Conservation (phyloP, 2,113 vertebrate species). For the Cephalopholis sonnerati region DNA sequence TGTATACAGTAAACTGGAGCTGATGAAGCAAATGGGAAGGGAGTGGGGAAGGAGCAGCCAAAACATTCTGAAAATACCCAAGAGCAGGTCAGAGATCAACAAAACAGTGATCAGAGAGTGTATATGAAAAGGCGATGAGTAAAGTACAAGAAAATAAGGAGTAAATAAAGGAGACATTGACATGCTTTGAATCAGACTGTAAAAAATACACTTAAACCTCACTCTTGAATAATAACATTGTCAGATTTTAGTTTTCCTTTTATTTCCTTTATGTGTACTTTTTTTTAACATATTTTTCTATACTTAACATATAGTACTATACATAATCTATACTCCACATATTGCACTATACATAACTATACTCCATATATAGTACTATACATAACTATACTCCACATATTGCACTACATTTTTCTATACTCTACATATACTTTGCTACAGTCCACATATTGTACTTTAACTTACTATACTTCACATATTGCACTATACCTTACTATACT, state of each 20-base stretch:
- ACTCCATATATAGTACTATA: background rate
- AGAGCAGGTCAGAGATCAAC: slow-evolving; percentile 9
- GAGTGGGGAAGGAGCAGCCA: slow-evolving; percentile 32
- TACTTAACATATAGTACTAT: background rate
- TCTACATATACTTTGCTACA: background rate
- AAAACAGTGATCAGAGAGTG: background rate
- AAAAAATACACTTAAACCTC: background rate
- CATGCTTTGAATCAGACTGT: background rate
- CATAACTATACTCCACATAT: background rate
- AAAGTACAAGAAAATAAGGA: background rate
- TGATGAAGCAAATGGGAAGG: slow-evolving; percentile 47
- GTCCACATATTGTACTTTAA: no score
- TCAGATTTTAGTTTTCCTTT: background rate
- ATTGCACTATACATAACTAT: background rate
- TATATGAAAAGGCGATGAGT: background rate
- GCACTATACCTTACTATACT: background rate
- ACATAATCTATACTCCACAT: background rate
- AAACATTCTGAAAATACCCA: slow-evolving; percentile 12
- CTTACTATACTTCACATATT: background rate
- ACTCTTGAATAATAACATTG: background rate
- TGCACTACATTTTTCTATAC: background rate
- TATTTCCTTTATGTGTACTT: background rate
- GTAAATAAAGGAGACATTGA: background rate
- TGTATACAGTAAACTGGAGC: slow-evolving; percentile 19
- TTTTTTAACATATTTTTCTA: background rate